Percentiles rank a stretch among this genome's conserved stretches.
Evolutionary conservation across 2,797 vertebrate genomes (phyloP).

Genomic region (Amniataba percoides): DNA sequence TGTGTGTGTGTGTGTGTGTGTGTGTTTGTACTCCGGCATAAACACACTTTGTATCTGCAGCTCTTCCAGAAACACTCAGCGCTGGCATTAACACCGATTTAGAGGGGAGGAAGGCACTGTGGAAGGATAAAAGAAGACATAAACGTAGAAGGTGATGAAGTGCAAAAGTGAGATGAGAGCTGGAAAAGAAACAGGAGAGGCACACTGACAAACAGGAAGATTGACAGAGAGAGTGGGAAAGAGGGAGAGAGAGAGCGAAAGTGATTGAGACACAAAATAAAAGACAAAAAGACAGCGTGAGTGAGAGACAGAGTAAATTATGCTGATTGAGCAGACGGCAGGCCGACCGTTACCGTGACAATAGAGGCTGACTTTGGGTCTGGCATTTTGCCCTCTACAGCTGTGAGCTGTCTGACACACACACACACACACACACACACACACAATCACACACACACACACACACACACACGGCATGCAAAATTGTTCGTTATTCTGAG

Average conservation of each 20-base stretch:
- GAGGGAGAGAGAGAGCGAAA: slow-evolving; percentile 1
- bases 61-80: slow-evolving; percentile 43
- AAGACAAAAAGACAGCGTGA: slow-evolving; percentile 43
- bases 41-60: slow-evolving; percentile 17
- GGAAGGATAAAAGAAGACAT: slow-evolving; percentile 5
- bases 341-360: slow-evolving; percentile 76
- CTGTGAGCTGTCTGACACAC: slow-evolving; percentile 70
- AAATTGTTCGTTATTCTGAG: slow-evolving; percentile 60
- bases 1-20: slow-evolving; percentile 25
- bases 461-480: slow-evolving; percentile 33
- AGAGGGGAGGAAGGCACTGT: background rate
- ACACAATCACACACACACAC: slow-evolving; percentile 43
- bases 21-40: slow-evolving; percentile 11
- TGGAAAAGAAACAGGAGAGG: slow-evolving; percentile 1
- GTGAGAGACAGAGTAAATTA: slow-evolving; percentile 55
- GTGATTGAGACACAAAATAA: slow-evolving; percentile 30
- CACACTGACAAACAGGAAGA: background rate
- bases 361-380: slow-evolving; percentile 72
- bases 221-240: slow-evolving; percentile 1
- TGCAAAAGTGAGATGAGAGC: slow-evolving; percentile 1
- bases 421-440: slow-evolving; percentile 43
- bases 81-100: slow-evolving; percentile 25
- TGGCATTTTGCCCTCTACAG: slow-evolving; percentile 79
- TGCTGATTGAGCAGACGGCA: slow-evolving; percentile 78
- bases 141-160: slow-evolving; percentile 11